Conservation (phyloP, 2,888 invertebrate species). For the Sarcophaga subvicina region DNA sequence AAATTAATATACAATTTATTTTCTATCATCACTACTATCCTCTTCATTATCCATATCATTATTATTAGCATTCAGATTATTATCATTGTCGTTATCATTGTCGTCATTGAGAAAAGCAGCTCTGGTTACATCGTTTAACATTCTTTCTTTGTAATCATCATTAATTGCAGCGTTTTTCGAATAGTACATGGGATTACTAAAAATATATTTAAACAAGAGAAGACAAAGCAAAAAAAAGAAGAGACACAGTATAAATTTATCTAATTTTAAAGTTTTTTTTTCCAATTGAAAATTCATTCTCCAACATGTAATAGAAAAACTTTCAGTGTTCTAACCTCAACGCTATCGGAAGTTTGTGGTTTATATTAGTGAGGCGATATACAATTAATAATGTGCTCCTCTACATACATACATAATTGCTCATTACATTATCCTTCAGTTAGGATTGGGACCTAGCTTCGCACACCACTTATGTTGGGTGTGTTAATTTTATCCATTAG, state of each 20-base stretch:
- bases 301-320: neutral
- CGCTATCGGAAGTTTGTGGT: too few relatives aligned
- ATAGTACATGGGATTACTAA: constrained; percentile 73
- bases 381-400: too few relatives aligned
- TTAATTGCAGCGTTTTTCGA: constrained; percentile 53
- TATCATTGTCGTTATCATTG: constrained; percentile 23
- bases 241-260: too few relatives aligned
- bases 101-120: constrained; percentile 5
- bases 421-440: too few relatives aligned
- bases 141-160: constrained; percentile 25
- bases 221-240: neutral
- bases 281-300: neutral
- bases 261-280: too few relatives aligned
- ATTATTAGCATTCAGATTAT: constrained; percentile 18
- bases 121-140: constrained; percentile 19
- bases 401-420: too few relatives aligned
- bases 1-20: constrained; percentile 50
- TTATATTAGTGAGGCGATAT: too few relatives aligned
- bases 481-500: too few relatives aligned
- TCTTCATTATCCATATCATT: constrained; percentile 36
- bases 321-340: too few relatives aligned
- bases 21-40: constrained; percentile 41
- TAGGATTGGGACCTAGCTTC: too few relatives aligned
- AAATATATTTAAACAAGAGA: constrained; percentile 12
- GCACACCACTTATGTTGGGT: too few relatives aligned